Conservation (phyloP, 2,888 invertebrate genomes). For the Steromphala cineraria region DNA sequence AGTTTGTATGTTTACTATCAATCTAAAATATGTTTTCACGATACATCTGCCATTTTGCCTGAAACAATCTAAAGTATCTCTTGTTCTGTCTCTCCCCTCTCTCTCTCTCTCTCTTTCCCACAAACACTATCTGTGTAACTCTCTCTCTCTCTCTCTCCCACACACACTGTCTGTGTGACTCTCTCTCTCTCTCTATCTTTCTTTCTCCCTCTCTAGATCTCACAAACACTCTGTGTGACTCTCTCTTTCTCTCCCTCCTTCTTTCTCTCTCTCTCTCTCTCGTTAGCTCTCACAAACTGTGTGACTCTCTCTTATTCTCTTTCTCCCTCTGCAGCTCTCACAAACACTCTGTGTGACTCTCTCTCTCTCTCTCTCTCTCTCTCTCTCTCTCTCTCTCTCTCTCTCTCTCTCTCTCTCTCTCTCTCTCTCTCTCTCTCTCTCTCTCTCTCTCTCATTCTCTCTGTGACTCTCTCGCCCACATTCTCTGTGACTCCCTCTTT, state of each 20-base stretch:
- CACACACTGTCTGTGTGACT: conserved; percentile 16
- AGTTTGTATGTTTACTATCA: too few species aligned
- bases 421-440: conserved; percentile 1
- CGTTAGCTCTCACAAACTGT: conserved; percentile 2
- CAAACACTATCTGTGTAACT: too few species aligned
- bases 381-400: not conserved
- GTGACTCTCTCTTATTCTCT: conserved; percentile 10
- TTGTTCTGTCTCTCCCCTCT: not conserved
- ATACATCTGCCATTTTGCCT: not conserved
- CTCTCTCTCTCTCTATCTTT: conserved; percentile 17
- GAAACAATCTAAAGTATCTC: not conserved
- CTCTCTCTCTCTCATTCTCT: not conserved
- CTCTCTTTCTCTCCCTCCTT: not conserved
- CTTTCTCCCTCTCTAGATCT: not conserved
- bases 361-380: not conserved
- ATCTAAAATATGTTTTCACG: not conserved
- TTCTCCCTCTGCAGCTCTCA: not conserved
- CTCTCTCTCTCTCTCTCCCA: not conserved
- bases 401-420: conserved; percentile 20
- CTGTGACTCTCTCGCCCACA: not conserved
- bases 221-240: not conserved
- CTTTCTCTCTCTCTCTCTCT: not conserved
- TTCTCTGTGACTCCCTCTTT: not conserved
- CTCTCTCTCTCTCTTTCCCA: too few species aligned
- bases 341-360: not conserved